A percentile compares a stretch with the other conserved stretches of the same genome.
Conservation (phyloP, 2,797 vertebrate genomes). For the Gymnothorax javanicus region DNA sequence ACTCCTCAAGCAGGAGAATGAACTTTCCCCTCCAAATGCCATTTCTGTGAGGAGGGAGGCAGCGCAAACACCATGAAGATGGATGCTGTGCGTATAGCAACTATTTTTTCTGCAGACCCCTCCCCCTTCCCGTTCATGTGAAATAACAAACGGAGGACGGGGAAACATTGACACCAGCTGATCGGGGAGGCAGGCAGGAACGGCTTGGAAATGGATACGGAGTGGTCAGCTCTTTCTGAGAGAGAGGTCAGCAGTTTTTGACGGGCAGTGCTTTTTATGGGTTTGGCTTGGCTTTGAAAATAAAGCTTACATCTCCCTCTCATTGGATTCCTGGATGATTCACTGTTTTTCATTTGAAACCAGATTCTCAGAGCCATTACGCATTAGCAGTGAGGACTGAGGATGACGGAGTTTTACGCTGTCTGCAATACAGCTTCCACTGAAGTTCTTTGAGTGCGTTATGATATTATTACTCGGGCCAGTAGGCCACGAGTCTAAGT, state of each 20-base stretch:
- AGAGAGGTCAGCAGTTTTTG: constrained; percentile 71
- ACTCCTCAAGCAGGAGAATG: not conserved
- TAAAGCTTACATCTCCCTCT: not conserved
- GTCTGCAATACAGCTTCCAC: not conserved
- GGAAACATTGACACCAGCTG: constrained; percentile 34
- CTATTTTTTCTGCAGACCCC: not conserved
- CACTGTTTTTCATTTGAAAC: not conserved
- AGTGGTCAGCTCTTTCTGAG: constrained; percentile 72
- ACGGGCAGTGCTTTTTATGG: constrained; percentile 59
- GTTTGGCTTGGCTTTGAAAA: constrained; percentile 50
- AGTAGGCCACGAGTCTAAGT: no score
- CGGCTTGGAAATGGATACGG: constrained; percentile 68
- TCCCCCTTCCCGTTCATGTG: not conserved
- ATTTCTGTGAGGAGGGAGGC: not conserved
- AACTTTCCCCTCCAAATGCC: constrained; percentile 9
- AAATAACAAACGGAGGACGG: constrained; percentile 24
- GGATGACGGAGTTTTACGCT: not conserved
- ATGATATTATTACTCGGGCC: not conserved
- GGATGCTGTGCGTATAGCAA: not conserved
- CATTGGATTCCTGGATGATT: not conserved
- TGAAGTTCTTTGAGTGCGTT: not conserved
- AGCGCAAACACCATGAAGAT: not conserved
- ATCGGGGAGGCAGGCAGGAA: constrained; percentile 56
- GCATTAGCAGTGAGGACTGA: not conserved
- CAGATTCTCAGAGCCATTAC: not conserved